Base-by-base conservation (phyloP, 2,797 vertebrate species). In the Platyrinchus mystaceus region DNA sequence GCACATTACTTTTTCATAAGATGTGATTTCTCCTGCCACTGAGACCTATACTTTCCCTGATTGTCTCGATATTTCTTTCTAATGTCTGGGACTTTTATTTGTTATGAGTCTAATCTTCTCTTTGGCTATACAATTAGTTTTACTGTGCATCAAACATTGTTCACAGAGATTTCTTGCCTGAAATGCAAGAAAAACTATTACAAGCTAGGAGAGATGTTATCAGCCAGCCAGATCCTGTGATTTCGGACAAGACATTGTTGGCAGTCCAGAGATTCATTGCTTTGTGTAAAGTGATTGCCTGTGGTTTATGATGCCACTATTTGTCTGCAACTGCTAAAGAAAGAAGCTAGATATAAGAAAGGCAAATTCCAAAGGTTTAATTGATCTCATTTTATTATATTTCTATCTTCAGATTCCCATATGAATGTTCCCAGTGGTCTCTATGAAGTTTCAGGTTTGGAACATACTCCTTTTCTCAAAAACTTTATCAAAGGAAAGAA, bases 41-140 rank as follows among this genome's bases (percentile, higher is more conserved):
- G 74, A 93, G 84, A 90, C 22, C 32, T 49, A 49, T 56, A 59
- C 15, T 63, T 94, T 46, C 84, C 44, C 69, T 59, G 69, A 84
- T 78, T 93, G 63, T 73, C 79, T 91, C 71, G 52, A 79, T 78
- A 71, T 47, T 94, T 81, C 89, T 95, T 90, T 82, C 47, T 78
- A 69, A 88, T 69, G 56, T 56, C 55, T 69, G 73, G 34, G 79
- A 73, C 39, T 94, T 95, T 91, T 68, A 85, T 85, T 91, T 83
- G 55, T 86, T 74, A 73, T 46, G 84, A 91, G 68, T 55, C 52
- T 87, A 49, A 89, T 77, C 55, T 71, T 88, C 59, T 74, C 28
- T 52, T 73, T 91, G 87, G 34, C 43, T 93, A 90, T 82, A 32
- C 80, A 93, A 90, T 94, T 95, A 95, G 55, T 87, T 92, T 92